phyloP scores from a whole-genome alignment of 2,888 invertebrate species.

The Acronicta psi region DNA sequence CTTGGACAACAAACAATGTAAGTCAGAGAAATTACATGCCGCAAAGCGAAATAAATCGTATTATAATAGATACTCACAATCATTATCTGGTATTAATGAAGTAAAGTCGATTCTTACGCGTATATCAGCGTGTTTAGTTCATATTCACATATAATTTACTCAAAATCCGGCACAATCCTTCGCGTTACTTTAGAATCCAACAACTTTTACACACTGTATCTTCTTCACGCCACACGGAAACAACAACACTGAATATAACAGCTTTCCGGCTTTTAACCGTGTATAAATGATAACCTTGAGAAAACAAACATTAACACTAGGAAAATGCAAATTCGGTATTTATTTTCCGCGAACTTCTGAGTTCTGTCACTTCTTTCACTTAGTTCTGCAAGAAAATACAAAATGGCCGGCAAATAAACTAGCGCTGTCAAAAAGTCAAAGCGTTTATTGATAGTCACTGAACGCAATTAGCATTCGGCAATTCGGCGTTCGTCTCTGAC shows the following conservation, averaged over 20 bases:
- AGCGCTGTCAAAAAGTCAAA: constrained; percentile 57
- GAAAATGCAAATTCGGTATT: constrained; percentile 63
- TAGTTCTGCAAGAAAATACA: constrained; percentile 74
- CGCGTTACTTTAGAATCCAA: constrained; percentile 36
- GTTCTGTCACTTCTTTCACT: constrained; percentile 65
- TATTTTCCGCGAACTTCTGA: constrained; percentile 76
- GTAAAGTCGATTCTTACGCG: constrained; percentile 17
- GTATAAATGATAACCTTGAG: constrained; percentile 46
- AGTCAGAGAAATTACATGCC: constrained; percentile 33
- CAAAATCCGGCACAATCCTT: constrained; percentile 37
- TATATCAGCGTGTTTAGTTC: constrained; percentile 31
- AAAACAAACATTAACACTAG: constrained; percentile 46
- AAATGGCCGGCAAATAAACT: constrained; percentile 80
- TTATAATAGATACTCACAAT: constrained; percentile 42
- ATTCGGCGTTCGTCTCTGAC: constrained; percentile 29
- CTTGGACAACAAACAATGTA: constrained; percentile 3
- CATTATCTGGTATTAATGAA: constrained; percentile 40
- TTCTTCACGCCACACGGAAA: constrained; percentile 15
- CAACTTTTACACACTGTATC: constrained; percentile 22
- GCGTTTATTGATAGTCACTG: constrained; percentile 33
- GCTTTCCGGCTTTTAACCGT: constrained; percentile 35
- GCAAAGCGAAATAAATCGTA: constrained; percentile 13
- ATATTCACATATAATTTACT: constrained; percentile 23
- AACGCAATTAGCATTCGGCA: constrained; percentile 12
- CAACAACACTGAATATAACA: constrained; percentile 29